Percentiles rank a stretch among this genome's conserved stretches.
phyloP scores from a whole-genome alignment of 1,140 invertebrate genomes.

The Platyscapa corneri region DNA sequence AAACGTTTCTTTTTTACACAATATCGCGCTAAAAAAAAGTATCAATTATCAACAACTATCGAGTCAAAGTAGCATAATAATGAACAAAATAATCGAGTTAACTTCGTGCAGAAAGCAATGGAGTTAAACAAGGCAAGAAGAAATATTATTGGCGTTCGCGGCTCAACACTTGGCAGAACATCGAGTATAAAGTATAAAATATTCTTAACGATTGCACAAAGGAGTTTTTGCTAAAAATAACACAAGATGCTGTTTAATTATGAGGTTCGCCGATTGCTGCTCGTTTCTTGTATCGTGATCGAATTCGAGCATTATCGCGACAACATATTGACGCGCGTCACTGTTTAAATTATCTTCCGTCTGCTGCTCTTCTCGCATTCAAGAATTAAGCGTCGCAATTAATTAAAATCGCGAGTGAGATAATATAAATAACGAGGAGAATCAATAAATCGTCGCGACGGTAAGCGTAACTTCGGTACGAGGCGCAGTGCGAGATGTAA shows the following conservation, averaged over 20 bases:
- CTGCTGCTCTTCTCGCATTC: too few relatives aligned
- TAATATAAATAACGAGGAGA: not conserved
- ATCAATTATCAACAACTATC: too few relatives aligned
- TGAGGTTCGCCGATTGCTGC: too few relatives aligned
- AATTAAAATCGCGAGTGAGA: not conserved
- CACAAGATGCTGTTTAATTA: not conserved
- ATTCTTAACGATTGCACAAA: constrained; percentile 3
- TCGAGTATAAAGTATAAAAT: not conserved
- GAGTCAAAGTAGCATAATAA: not conserved
- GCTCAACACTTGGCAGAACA: too few relatives aligned
- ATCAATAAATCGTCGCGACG: not conserved
- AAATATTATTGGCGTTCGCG: not conserved
- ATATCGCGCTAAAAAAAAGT: too few relatives aligned
- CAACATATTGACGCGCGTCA: not conserved
- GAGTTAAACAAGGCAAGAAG: not conserved
- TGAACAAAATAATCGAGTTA: not conserved
- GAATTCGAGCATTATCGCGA: not conserved
- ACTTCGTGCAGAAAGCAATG: not conserved
- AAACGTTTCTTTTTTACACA: too few relatives aligned
- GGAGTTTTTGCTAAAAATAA: not conserved
- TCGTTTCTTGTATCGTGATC: not conserved
- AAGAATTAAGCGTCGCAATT: not conserved
- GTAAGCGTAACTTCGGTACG: not conserved
- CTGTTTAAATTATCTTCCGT: not conserved
- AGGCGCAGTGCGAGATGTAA: not conserved